phyloP scores from a whole-genome alignment of 2,888 invertebrate species.

The Thymelicus acteon region DNA sequence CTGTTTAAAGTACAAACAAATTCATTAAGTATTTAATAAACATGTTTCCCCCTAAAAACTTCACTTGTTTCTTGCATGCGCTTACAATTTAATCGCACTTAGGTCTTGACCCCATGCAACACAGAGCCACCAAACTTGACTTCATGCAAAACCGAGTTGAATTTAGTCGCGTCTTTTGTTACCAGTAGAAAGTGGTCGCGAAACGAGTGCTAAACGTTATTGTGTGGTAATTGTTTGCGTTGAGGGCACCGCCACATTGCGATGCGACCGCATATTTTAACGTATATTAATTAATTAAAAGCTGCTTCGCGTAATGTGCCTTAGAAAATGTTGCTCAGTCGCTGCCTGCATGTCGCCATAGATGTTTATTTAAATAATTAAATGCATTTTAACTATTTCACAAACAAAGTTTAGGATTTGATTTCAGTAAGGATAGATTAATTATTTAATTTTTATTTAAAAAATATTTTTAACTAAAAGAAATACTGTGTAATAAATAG shows the following conservation, averaged over 20 bases:
- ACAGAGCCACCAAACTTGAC: slow-evolving; percentile 21
- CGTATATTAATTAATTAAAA: neutral
- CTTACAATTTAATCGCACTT: neutral
- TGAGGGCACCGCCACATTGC: slow-evolving; percentile 6
- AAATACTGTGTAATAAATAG: neutral
- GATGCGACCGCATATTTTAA: neutral
- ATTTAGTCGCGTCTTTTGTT: slow-evolving; percentile 27
- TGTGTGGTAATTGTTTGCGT: slow-evolving; percentile 29
- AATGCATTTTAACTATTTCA: too few species aligned
- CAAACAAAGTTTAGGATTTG: too few species aligned
- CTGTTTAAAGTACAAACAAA: too few species aligned
- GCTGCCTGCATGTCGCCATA: too few species aligned
- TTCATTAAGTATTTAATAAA: neutral
- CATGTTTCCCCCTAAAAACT: neutral
- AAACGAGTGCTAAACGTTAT: slow-evolving; percentile 28
- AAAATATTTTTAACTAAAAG: neutral
- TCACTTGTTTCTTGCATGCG: neutral
- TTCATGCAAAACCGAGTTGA: neutral
- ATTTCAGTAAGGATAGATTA: too few species aligned
- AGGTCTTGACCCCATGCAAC: slow-evolving; percentile 13
- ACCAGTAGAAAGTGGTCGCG: slow-evolving; percentile 27
- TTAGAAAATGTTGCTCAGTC: neutral
- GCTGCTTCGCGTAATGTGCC: neutral
- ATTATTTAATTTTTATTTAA: too few species aligned
- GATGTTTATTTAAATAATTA: too few species aligned